Evolutionary conservation across 2,888 invertebrate genomes (phyloP).

Genomic region (Hololepta plana): DNA sequence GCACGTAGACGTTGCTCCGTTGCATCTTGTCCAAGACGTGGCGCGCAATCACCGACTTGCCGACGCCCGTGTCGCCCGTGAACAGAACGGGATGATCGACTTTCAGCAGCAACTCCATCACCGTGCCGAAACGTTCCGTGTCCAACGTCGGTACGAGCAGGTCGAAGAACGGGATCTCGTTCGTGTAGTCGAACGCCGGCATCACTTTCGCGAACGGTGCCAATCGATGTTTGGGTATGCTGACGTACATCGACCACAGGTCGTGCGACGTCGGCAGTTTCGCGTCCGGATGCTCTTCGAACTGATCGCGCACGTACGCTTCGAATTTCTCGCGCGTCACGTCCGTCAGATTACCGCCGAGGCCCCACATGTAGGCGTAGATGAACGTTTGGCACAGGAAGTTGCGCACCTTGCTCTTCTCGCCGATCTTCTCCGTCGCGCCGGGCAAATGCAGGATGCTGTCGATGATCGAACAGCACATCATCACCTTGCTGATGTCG

Average conservation of each 20-base stretch:
- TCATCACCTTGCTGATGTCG: slow-evolving; percentile 62
- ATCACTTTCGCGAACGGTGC: slow-evolving; percentile 67
- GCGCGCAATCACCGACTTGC: slow-evolving; percentile 74
- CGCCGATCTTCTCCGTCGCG: slow-evolving; percentile 25
- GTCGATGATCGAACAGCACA: slow-evolving; percentile 55
- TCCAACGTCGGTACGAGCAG: slow-evolving; percentile 83
- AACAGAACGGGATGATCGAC: slow-evolving; percentile 64
- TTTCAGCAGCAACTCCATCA: slow-evolving; percentile 56
- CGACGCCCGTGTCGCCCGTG: slow-evolving; percentile 84
- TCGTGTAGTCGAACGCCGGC: slow-evolving; percentile 52
- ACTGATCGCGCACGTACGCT: slow-evolving; percentile 44
- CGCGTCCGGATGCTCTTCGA: slow-evolving; percentile 50
- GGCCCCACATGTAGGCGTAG: slow-evolving; percentile 67
- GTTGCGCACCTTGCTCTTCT: slow-evolving; percentile 40
- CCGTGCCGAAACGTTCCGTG: slow-evolving; percentile 69
- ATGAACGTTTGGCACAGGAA: slow-evolving; percentile 61
- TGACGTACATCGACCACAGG: slow-evolving; percentile 62
- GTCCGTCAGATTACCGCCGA: slow-evolving; percentile 72
- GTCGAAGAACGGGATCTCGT: slow-evolving; percentile 63
- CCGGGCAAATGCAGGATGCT: slow-evolving; percentile 47
- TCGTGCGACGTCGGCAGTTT: slow-evolving; percentile 50
- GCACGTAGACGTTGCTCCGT: slow-evolving; percentile 41
- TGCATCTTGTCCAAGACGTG: slow-evolving; percentile 49
- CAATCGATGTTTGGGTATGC: slow-evolving; percentile 47
- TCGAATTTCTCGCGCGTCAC: slow-evolving; percentile 51